These are phyloP conservation scores for Cyphomyrus plagiostoma DNA, from an alignment of 2,113 vertebrate genomes.

Conservation along the genomic window DNA sequence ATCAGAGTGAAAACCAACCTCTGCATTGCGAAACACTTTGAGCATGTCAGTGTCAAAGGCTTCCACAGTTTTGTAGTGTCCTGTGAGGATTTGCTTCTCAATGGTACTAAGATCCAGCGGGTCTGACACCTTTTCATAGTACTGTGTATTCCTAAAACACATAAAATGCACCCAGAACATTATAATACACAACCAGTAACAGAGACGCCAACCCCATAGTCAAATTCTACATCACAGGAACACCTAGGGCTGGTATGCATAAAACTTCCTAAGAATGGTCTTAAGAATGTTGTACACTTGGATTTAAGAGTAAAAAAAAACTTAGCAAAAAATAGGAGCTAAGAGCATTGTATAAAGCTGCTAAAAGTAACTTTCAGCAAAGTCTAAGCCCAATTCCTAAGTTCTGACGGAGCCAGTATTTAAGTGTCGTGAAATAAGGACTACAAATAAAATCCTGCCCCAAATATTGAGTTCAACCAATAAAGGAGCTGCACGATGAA, in stretches of 20 bases:
- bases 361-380: too few species aligned
- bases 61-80: slow-evolving; percentile 93
- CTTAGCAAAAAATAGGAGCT: too few species aligned
- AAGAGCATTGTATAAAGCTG: too few species aligned
- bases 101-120: slow-evolving; percentile 88
- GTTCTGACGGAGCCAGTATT: too few species aligned
- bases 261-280: slow-evolving; percentile 63
- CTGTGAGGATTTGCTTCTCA: slow-evolving; percentile 92
- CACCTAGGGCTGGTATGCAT: background rate
- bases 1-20: slow-evolving; percentile 63
- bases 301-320: too few species aligned
- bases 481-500: too few species aligned
- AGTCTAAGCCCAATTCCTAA: too few species aligned
- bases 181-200: background rate
- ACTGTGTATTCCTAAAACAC: slow-evolving; percentile 79
- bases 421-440: too few species aligned
- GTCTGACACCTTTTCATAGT: slow-evolving; percentile 96
- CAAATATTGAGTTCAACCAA: too few species aligned
- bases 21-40: slow-evolving; percentile 94
- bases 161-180: background rate
- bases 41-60: slow-evolving; percentile 97
- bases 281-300: too few species aligned
- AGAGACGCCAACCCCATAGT: background rate
- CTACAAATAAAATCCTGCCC: too few species aligned
- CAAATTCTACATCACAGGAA: background rate